Evolutionary conservation across 2,888 invertebrate genomes (phyloP), one percentile per base, ranked within the genome.

Genomic region (Blera fallax): DNA sequence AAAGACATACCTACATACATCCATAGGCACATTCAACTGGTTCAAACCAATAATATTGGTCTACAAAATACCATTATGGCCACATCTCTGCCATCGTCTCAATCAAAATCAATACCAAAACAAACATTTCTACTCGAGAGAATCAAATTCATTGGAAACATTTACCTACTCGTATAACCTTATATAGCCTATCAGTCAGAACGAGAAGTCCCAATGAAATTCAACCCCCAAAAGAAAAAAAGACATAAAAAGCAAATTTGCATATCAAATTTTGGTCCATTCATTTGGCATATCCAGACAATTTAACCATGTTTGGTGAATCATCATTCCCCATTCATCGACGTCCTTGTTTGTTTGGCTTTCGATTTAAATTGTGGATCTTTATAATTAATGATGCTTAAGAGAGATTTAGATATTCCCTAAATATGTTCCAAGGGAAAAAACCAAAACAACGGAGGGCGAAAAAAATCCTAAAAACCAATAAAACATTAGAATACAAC

Each of bases 301-400:
- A 79, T 83, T 73, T 69, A 83, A 83, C 79, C 67, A 48, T 56
- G 67, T 69, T 64, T 67, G 65, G 52, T 60, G 62, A 62, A 73
- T 73, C 67, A 50, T 58, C 73, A 37, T 52, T 18, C 32, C 29
- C 8, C 37, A 50, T 45, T 65, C 27, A 67, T 34, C 37, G 58
- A 37, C 65, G 58, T 65, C 48, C 52, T 76, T 69, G 69, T 67
- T 83, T 73, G 67, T 58, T 74, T 69, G 45, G 62, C 18, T 74
- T 56, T n/a, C 73, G 62, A 32, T 69, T 62, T 67, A 83, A 40
- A 72, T 62, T 73, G 56, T 74, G 69, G 54, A 74, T 79, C 34
- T 64, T 43, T 7, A 56, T 84, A 84, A 79, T 84, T 84, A 84
- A 84, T 84, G 79, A 52, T 64, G 64, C 74, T 50, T 54, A 54